Base-by-base conservation (phyloP, 2,113 vertebrate genomes). In the Eira barbara region DNA sequence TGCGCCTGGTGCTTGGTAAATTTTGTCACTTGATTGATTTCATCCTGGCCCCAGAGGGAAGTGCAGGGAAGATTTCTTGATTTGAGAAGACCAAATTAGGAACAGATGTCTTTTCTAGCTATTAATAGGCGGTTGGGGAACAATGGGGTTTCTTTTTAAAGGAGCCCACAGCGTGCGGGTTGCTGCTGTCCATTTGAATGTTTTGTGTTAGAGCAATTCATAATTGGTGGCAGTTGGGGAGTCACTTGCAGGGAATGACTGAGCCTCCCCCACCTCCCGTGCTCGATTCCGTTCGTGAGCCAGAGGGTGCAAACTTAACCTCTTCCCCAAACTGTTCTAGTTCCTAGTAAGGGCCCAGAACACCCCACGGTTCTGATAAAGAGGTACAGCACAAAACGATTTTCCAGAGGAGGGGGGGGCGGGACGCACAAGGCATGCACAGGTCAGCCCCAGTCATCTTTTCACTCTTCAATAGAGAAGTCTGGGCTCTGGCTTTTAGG, bases 21-120 rank as follows among this genome's bases (percentile, higher is more conserved):
- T 93, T 67, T 59, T 20, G 36, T 92, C 1, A 14, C 52, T 90
- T 90, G 90, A 76, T 83, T 92, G 94, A 96, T 97, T 92, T 94
- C 61, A 39, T 95, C 63, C 69, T 6, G 65, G 95, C 79, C 63
- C 65, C 71, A 25, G 52, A 90, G 69, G 80, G 52, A 80, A 79
- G 67, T 2, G 57, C 67, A 71, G n/a, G 91, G 84, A 96, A 80
- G 73, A 94, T 93, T 91, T 95, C 96, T 89, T 93, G 87, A 93
- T 92, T 78, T 91, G 85, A 93, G 83, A 69, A 96, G 94, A 95
- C 81, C 90, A 74, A 84, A 96, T 96, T 91, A 97, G 96, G 85
- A 97, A 65, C 94, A 94, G 91, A 89, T 97, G 95, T 94, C 85
- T 97, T 97, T 97, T 95, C 52, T 36, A 57, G 91, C 89, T 95